A percentile compares a stretch with the other conserved stretches of the same genome.
phyloP scores from a whole-genome alignment of 1,140 invertebrate genomes.

The Trichonephila clavipes region DNA sequence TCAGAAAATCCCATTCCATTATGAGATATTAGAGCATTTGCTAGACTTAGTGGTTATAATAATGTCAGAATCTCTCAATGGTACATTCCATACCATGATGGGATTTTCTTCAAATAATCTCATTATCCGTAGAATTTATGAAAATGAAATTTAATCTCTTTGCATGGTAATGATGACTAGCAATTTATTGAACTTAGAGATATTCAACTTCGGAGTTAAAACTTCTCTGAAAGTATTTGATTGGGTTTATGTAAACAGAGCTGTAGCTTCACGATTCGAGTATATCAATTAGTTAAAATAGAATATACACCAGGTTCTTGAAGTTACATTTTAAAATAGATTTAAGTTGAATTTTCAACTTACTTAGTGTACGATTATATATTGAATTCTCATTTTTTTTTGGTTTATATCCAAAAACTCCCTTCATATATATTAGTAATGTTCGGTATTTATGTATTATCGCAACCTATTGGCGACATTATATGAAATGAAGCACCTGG shows the following conservation, averaged over 20 bases:
- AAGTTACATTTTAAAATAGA: too few species aligned
- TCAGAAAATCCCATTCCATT: not conserved
- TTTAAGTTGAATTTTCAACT: too few species aligned
- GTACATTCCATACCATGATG: not conserved
- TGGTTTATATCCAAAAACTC: too few species aligned
- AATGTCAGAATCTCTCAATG: not conserved
- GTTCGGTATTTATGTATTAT: too few species aligned
- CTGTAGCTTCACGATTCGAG: too few species aligned
- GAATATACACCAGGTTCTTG: too few species aligned
- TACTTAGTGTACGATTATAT: too few species aligned
- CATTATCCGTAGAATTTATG: slow-evolving; percentile 2
- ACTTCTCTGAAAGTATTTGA: not conserved
- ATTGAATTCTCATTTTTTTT: too few species aligned
- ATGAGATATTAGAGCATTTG: not conserved
- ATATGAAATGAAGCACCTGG: too few species aligned
- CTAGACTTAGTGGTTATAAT: not conserved
- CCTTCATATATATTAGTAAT: too few species aligned
- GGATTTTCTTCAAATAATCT: not conserved
- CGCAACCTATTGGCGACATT: too few species aligned
- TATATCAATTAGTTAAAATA: too few species aligned
- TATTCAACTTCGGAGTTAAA: not conserved
- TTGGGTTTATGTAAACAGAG: not conserved
- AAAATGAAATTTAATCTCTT: not conserved
- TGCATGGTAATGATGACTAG: not conserved
- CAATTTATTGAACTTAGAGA: not conserved